Evolutionary conservation across 2,888 invertebrate genomes (phyloP).

Genomic region (Terebella lapidaria): DNA sequence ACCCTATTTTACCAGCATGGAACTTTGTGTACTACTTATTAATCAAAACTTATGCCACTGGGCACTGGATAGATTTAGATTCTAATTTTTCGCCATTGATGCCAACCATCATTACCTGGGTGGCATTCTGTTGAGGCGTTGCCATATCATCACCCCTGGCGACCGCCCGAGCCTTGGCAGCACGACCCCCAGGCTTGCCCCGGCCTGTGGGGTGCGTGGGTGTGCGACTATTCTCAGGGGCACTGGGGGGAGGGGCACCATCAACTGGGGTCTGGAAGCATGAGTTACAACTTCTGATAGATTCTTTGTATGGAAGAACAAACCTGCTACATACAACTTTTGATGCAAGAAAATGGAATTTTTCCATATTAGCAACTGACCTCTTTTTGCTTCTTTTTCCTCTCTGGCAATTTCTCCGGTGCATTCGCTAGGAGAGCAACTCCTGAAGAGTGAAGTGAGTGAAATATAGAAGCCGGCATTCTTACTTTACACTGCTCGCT

Average conservation of each 20-base stretch:
- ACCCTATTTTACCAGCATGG: no score
- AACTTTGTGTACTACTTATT: neutral
- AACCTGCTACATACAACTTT: no score
- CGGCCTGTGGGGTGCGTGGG: conserved; percentile 4
- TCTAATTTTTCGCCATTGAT: no score
- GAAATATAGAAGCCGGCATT: neutral
- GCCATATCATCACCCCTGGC: conserved; percentile 18
- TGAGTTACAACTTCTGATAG: no score
- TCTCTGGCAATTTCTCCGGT: conserved; percentile 57
- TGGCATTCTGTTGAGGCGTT: neutral
- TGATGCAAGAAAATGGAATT: no score
- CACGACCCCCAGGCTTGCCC: conserved; percentile 11
- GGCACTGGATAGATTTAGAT: no score
- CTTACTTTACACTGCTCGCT: no score
- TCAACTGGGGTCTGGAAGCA: no score
- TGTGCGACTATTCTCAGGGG: neutral
- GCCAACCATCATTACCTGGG: neutral
- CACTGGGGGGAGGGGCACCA: no score
- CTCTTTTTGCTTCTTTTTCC: conserved; percentile 24
- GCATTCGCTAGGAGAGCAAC: conserved; percentile 84
- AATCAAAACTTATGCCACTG: neutral
- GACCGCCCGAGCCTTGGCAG: conserved; percentile 16
- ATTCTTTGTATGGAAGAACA: no score
- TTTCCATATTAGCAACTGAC: no score
- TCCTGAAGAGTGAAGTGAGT: conserved; percentile 59